These are phyloP conservation scores for Pristionchus mayeri DNA, from an alignment of 2,888 invertebrate genomes.

Conservation along the genomic window DNA sequence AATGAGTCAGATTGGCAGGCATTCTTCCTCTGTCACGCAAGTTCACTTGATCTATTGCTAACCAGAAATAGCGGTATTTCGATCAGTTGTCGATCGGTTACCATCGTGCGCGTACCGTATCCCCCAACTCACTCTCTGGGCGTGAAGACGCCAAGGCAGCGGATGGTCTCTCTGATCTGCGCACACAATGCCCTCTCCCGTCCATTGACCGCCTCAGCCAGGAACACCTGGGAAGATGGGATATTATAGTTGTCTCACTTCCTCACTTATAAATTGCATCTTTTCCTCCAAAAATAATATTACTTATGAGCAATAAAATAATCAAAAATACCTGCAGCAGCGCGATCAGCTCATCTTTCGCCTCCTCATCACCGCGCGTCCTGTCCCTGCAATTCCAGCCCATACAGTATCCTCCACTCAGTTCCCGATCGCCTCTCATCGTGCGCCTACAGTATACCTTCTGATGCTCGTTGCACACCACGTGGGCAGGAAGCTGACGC, in stretches of 20 bases:
- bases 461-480: neutral
- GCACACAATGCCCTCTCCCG: slow-evolving; percentile 86
- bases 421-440: neutral
- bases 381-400: slow-evolving; percentile 7
- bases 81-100: too few species aligned
- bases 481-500: slow-evolving; percentile 81
- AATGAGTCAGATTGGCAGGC: too few species aligned
- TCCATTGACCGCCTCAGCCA: slow-evolving; percentile 88
- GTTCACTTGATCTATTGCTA: too few species aligned
- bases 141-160: slow-evolving; percentile 84
- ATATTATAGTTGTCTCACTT: too few species aligned
- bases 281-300: too few species aligned
- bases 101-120: too few species aligned
- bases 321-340: slow-evolving; percentile 52
- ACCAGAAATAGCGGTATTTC: too few species aligned
- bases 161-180: slow-evolving; percentile 82
- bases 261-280: too few species aligned
- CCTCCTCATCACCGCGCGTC: neutral
- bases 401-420: neutral
- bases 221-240: slow-evolving; percentile 70
- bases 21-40: too few species aligned
- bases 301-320: slow-evolving; percentile 50
- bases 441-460: neutral
- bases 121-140: slow-evolving; percentile 35
- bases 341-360: slow-evolving; percentile 42